Evolutionary conservation across 1,140 invertebrate genomes (phyloP), one percentile per base, ranked within the genome.

Genomic region (Battus philenor): DNA sequence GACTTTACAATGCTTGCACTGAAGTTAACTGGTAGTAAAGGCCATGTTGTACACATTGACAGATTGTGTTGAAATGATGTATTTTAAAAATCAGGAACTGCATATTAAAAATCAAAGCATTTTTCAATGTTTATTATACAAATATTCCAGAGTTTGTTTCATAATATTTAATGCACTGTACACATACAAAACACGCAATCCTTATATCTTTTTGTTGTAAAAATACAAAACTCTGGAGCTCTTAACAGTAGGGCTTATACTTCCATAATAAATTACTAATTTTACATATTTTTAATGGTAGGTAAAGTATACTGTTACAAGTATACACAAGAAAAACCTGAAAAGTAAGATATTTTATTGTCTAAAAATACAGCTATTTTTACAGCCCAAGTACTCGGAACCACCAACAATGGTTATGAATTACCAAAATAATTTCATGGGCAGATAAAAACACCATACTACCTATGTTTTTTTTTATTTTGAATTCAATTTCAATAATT

Each of bases 91-190:
- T 29, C 26, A 29, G 26, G 26, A n/a, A 24, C 5, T n/a, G n/a
- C 22, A 7, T 7, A 24, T 24, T 24, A 7, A 24, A 52, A 44
- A 44, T 50, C 24, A 45, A 12, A 41, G 30, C 4, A 31, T 29
- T 56, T 59, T 47, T 58, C 50, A 70, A 67, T 62, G 53, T 74
- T 72, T 74, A 75, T 73, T 72, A 70, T 71, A 73, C 67, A 70
- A 73, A 71, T 69, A 68, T 56, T 54, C 68, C 41, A 47, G 52
- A 54, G 38, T 55, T 44, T 53, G 51, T 55, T 36, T 63, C 54
- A 34, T 60, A 60, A 69, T 47, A 53, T 57, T 51, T 47, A 49
- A 29, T 50, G 18, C 39, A 62, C 54, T 58, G 54, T 57, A 59
- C 58, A 44, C 20, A 43, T 22, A 48, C 46, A 44, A 34, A 26